Evolutionary conservation across 1,140 invertebrate species (phyloP), one percentile per base, ranked within the genome.

Genomic region (Periplaneta americana): DNA sequence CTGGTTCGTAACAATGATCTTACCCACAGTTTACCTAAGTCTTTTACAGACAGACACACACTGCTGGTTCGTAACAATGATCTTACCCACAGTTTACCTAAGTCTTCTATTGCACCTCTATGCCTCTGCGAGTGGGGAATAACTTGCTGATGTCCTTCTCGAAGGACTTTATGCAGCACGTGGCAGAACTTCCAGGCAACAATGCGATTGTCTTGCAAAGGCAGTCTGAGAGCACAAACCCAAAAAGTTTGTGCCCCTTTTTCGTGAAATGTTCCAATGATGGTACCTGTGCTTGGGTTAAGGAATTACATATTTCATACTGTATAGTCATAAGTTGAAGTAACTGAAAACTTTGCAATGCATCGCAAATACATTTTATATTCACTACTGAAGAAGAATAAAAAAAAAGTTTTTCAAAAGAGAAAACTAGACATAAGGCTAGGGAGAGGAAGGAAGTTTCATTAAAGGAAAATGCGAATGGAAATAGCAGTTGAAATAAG

Each of bases 181-280:
- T 99, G 97, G 86, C 97, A 99, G 89, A 99, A 99, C 88, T 99
- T 99, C 98, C 98, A 99, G 5, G 97, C 96, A 32, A 98, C 93
- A 84, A 99, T 98, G 76, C 96, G 93, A 90, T 98, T 96, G 82
- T 97, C 96, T 88, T 97, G 94, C 5, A 98, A 88, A 0, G 96
- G 97, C 80, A 97, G 92, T 74, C 94, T 92, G 18, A 94, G 88
- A 28, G 94, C 93, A 86, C 96, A 94, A 84, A 92, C 91, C 98
- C 98, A 99, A 89, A 98, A 99, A 33, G 95, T 94, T 85, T 93
- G 89, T 2, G 94, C 96, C 86, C 96, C 96, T 88, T 97, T 96
- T 84, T 97, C 96, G 86, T 96, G 95, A 88, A 97, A 98, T n/a
- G 98, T 98, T 34, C 97, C 97, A 84, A 99, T 96, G 85, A 99